phyloP scores from a whole-genome alignment of 1,140 invertebrate genomes.

The Drosophila ercepeae region DNA sequence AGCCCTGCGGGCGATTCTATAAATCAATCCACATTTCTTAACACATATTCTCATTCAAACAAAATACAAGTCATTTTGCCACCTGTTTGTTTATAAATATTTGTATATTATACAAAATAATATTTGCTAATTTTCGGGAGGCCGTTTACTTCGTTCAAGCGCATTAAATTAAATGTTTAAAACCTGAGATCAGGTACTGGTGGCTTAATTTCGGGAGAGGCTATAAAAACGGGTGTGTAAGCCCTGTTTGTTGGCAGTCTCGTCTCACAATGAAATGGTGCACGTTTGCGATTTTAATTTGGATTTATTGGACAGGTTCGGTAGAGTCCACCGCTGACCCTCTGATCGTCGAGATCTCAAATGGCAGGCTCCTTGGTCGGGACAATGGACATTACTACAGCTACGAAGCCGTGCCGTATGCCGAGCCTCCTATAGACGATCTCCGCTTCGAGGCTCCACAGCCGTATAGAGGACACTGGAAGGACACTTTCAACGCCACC shows the following conservation, averaged over 20 bases:
- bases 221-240: constrained; percentile 17
- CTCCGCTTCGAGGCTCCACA: constrained; percentile 80
- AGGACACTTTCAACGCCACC: constrained; percentile 45
- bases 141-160: constrained; percentile 7
- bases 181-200: not conserved
- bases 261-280: not conserved
- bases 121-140: not conserved
- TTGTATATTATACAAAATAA: not conserved
- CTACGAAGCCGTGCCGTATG: constrained; percentile 85
- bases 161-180: constrained; percentile 5
- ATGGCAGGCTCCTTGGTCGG: constrained; percentile 84
- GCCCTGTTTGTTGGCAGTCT: constrained; percentile 10
- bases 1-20: no score
- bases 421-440: constrained; percentile 83
- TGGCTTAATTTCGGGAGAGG: not conserved
- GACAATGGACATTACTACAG: constrained; percentile 83
- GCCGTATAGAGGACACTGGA: constrained; percentile 35
- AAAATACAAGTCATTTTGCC: not conserved
- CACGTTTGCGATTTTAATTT: not conserved
- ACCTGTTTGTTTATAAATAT: not conserved
- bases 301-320: not conserved
- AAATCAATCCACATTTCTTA: no score
- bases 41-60: not conserved
- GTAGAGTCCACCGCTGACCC: not conserved
- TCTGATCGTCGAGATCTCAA: constrained; percentile 11